A percentile compares a stretch with the other conserved stretches of the same genome.
phyloP scores from a whole-genome alignment of 2,113 vertebrate genomes.

The Leptosomus discolor region DNA sequence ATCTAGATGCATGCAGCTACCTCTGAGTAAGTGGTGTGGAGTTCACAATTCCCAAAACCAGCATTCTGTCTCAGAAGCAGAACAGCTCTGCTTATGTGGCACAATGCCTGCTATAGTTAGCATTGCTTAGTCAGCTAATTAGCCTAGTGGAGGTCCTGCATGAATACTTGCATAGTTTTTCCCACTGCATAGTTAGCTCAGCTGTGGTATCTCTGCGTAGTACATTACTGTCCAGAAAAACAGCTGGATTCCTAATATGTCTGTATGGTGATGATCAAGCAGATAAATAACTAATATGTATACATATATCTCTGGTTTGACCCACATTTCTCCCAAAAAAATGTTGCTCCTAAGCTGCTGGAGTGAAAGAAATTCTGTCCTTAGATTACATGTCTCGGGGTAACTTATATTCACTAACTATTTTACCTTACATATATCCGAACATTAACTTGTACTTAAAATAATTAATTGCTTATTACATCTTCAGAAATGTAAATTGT shows the following conservation, averaged over 20 bases:
- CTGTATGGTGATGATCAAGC: background rate
- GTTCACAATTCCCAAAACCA: constrained; percentile 34
- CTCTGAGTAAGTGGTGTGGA: background rate
- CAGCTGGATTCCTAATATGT: background rate
- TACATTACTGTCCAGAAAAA: background rate
- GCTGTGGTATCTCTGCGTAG: background rate
- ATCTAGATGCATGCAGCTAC: background rate
- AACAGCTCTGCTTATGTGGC: background rate
- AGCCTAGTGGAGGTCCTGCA: background rate
- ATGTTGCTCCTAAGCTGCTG: background rate
- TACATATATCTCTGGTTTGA: background rate
- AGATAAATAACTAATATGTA: background rate
- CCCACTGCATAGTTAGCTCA: background rate
- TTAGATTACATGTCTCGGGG: background rate
- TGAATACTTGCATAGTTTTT: background rate
- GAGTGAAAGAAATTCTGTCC: background rate
- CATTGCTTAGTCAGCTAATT: constrained; percentile 3
- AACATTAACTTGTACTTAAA: background rate
- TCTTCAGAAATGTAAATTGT: background rate
- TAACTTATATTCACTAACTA: background rate
- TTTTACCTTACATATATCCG: background rate
- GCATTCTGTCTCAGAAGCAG: background rate
- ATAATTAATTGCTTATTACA: background rate
- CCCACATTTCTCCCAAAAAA: background rate
- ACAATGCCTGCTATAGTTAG: constrained; percentile 25